Evolutionary conservation across 2,888 invertebrate species (phyloP).

Genomic region (Dastarcus helophoroides): DNA sequence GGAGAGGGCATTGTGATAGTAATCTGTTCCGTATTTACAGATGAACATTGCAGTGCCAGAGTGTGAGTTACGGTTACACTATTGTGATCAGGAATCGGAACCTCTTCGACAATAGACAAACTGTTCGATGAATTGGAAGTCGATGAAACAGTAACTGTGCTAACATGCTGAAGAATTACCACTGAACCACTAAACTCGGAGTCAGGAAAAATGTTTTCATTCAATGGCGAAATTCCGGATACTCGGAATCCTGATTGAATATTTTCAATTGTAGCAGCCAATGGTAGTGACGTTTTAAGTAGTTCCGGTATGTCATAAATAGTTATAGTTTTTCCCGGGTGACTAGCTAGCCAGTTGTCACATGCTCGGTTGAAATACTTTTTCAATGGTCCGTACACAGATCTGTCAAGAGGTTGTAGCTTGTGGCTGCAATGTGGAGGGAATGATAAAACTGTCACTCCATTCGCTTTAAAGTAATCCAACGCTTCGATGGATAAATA

Average conservation of each 20-base stretch:
- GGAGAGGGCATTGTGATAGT: too few relatives aligned
- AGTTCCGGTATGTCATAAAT: constrained; percentile 13
- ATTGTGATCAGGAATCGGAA: too few relatives aligned
- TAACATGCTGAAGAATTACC: too few relatives aligned
- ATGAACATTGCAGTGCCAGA: too few relatives aligned
- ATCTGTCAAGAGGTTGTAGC: too few relatives aligned
- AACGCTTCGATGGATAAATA: constrained; percentile 10
- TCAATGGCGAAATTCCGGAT: constrained; percentile 9
- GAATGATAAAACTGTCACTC: constrained; percentile 12
- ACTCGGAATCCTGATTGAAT: constrained; percentile 7
- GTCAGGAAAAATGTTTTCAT: constrained; percentile 11
- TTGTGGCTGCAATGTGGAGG: constrained; percentile 15
- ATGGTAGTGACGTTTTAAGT: constrained; percentile 4
- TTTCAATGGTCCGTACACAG: too few relatives aligned
- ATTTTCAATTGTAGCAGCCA: constrained; percentile 6
- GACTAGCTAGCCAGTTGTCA: too few relatives aligned
- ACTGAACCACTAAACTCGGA: constrained; percentile 8
- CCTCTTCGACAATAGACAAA: too few relatives aligned
- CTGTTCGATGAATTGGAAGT: too few relatives aligned
- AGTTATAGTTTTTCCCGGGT: constrained; percentile 9
- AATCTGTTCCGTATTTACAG: too few relatives aligned
- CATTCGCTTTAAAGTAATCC: constrained; percentile 12
- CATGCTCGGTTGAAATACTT: too few relatives aligned
- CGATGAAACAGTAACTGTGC: too few relatives aligned
- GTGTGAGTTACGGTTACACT: constrained; percentile 11